These are phyloP conservation scores for Oplegnathus fasciatus DNA, from an alignment of 2,113 vertebrate species.

Conservation along the genomic window DNA sequence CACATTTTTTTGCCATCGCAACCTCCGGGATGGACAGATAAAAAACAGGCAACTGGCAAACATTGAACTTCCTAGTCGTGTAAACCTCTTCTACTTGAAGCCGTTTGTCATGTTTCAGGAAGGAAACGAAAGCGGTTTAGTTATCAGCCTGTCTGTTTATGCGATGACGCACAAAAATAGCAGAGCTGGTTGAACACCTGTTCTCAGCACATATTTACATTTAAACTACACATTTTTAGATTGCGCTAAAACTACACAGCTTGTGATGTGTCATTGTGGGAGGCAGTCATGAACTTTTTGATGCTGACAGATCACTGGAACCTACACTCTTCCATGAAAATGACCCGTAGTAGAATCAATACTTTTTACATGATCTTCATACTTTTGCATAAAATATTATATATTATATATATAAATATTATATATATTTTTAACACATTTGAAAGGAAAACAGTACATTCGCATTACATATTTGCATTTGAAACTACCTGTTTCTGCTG, in stretches of 20 bases:
- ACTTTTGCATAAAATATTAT: too few relatives aligned
- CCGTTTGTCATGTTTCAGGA: conserved; percentile 51
- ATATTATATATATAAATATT: too few relatives aligned
- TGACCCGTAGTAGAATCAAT: neutral
- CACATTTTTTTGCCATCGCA: neutral
- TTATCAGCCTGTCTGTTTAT: conserved; percentile 13
- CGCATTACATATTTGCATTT: too few relatives aligned
- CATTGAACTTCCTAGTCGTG: conserved; percentile 54
- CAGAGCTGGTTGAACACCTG: neutral
- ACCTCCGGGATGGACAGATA: conserved; percentile 20
- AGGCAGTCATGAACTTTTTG: neutral
- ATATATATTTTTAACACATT: too few relatives aligned
- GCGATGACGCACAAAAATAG: neutral
- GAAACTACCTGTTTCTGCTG: too few relatives aligned
- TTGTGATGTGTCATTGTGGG: neutral
- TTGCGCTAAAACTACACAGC: neutral
- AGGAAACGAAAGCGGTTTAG: conserved; percentile 40
- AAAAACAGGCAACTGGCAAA: conserved; percentile 56
- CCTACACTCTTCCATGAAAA: too few relatives aligned
- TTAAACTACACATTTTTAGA: neutral
- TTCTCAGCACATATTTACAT: neutral
- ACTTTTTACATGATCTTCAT: neutral
- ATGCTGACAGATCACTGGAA: neutral
- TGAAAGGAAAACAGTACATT: too few relatives aligned
- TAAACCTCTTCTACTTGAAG: conserved; percentile 57